phyloP scores from a whole-genome alignment of 2,888 invertebrate genomes.

The Lysandra bellargus region DNA sequence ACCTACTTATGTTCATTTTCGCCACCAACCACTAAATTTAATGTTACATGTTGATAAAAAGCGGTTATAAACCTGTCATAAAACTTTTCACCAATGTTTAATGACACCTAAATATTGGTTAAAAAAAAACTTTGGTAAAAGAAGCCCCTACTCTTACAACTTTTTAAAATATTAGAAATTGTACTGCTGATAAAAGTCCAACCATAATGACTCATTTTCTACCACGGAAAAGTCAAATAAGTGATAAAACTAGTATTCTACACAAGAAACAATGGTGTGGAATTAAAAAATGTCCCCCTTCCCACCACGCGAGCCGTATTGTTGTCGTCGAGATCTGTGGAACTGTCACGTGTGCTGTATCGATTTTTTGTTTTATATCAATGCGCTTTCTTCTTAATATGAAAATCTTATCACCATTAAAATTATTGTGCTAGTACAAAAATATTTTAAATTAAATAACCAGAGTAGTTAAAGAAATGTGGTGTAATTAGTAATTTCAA shows the following conservation, averaged over 20 bases:
- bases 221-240: not conserved
- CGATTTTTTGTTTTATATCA: conserved; percentile 21
- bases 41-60: not conserved
- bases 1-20: not conserved
- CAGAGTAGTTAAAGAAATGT: too few relatives aligned
- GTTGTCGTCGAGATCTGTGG: conserved; percentile 31
- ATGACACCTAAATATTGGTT: too few relatives aligned
- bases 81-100: not conserved
- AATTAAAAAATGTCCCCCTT: conserved; percentile 64
- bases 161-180: not conserved
- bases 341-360: conserved; percentile 23
- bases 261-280: not conserved
- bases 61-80: not conserved
- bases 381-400: conserved; percentile 20
- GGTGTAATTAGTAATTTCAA: too few relatives aligned
- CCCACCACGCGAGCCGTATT: conserved; percentile 67
- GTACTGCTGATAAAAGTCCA: not conserved
- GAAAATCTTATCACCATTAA: not conserved
- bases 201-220: not conserved
- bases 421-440: not conserved
- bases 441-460: too few relatives aligned
- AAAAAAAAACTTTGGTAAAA: too few relatives aligned
- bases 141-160: too few relatives aligned
- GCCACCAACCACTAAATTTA: too few relatives aligned
- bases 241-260: not conserved